Evolutionary conservation across 2,888 invertebrate genomes (phyloP).

Genomic region (Epinotia demarniana): DNA sequence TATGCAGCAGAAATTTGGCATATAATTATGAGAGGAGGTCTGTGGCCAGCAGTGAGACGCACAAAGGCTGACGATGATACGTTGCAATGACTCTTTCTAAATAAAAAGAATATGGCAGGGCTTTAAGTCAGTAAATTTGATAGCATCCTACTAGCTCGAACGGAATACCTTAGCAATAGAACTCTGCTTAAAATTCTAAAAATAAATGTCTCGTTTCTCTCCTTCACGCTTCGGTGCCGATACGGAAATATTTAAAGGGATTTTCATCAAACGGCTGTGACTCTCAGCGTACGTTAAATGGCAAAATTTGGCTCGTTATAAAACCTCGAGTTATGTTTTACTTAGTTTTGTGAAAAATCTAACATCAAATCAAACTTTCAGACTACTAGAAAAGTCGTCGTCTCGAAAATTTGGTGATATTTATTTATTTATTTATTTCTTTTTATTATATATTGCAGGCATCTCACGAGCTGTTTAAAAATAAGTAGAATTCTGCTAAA

Average conservation of each 20-base stretch:
- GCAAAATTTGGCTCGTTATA: conserved; percentile 1
- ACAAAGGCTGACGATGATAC: too few species aligned
- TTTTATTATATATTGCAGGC: too few species aligned
- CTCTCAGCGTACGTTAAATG: conserved; percentile 30
- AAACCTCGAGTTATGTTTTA: not conserved
- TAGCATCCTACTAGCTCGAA: too few species aligned
- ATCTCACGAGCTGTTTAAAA: not conserved
- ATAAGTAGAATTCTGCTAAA: not conserved
- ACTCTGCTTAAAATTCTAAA: not conserved
- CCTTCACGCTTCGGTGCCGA: conserved; percentile 38
- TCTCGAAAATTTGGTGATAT: not conserved
- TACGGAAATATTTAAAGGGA: conserved; percentile 41
- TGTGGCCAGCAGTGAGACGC: too few species aligned
- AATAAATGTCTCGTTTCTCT: conserved; percentile 36
- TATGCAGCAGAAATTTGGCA: not conserved
- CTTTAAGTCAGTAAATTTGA: too few species aligned
- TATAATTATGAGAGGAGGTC: not conserved
- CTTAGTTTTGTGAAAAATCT: not conserved
- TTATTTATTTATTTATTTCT: too few species aligned
- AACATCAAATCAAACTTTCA: too few species aligned
- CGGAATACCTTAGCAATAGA: too few species aligned
- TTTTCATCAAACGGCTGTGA: conserved; percentile 33
- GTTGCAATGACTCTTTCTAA: too few species aligned
- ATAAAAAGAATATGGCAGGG: too few species aligned
- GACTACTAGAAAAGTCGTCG: not conserved